Percentiles rank a stretch among this genome's conserved stretches.
Evolutionary conservation across 2,797 vertebrate species (phyloP).

Genomic region (Notoglanidium macrostoma): DNA sequence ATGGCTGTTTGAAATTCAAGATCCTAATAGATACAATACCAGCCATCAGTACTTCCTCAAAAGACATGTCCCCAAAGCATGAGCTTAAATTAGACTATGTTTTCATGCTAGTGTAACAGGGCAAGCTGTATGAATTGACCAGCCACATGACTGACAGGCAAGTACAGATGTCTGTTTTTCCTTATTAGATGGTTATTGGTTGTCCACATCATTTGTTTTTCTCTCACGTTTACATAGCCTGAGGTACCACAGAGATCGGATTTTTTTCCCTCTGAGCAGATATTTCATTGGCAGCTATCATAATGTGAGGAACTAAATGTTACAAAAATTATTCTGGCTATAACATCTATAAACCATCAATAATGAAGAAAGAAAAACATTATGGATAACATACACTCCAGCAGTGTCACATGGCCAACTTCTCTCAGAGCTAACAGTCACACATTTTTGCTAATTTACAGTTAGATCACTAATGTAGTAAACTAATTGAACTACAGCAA

Average conservation of each 20-base stretch:
- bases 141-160: neutral
- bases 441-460: neutral
- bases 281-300: neutral
- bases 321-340: neutral
- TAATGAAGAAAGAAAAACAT: neutral
- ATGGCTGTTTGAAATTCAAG: neutral
- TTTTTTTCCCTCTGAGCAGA: neutral
- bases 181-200: neutral
- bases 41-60: neutral
- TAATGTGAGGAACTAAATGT: too few species aligned
- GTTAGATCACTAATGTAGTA: neutral
- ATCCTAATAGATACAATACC: neutral
- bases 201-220: neutral
- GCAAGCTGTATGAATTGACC: neutral
- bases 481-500: neutral
- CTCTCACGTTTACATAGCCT: neutral
- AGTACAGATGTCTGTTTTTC: neutral
- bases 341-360: too few species aligned
- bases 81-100: neutral
- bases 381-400: neutral
- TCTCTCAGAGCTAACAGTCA: neutral
- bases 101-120: neutral
- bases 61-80: neutral
- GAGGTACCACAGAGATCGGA: neutral
- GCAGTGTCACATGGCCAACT: neutral